Evolutionary conservation across 1,140 invertebrate genomes (phyloP), one percentile per base, ranked within the genome.

Genomic region (Tetragnatha versicolor): DNA sequence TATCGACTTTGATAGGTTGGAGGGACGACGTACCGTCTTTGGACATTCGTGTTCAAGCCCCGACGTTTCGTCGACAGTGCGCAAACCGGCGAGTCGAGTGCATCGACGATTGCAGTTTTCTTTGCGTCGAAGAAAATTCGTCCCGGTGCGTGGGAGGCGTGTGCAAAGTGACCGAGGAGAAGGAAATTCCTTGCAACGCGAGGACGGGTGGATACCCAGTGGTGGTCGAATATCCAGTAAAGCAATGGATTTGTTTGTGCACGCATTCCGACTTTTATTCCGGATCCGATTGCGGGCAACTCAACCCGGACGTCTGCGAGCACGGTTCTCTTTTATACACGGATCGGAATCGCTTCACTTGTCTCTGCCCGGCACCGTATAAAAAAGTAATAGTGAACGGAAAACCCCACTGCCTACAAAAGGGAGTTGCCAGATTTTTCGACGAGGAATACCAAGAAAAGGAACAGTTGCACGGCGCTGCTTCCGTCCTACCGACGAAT

Each of bases 261-360:
- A 72, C 31, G 0, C 51, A 72, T 55, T 0, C 20, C 2, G 29
- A 49, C 1, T 39, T 58, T 42, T 72, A 31, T 20, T 27, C n/a
- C 0, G 49, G 69, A 25, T 10, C 33, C 2, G 10, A 25, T 2
- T 72, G 68, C 17, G 35, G 27, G 12, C 27, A 0, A n/a, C 20
- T 72, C 22, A 49, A 39, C n/a, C 20, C 20, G 20, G 49, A 72
- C 31, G 51, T 72, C 0, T 72, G 69, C 31, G 22, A 58, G 29
- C 31, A 37, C 0, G 68, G 68, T 2, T 7, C 25, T 27, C 55
- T 70, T 55, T 5, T 53, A 0, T 70, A 55, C 29, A 1, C 20
- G 6, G 7, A 6, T 1, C 7, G 7, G 0, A n/a, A 55, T 1
- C 9, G n/a, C 12, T 12, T n/a, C 27, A 5, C 22, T 0, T 70